These are phyloP conservation scores for Hemibagrus wyckioides DNA, from an alignment of 2,113 vertebrate species.

Conservation along the genomic window DNA sequence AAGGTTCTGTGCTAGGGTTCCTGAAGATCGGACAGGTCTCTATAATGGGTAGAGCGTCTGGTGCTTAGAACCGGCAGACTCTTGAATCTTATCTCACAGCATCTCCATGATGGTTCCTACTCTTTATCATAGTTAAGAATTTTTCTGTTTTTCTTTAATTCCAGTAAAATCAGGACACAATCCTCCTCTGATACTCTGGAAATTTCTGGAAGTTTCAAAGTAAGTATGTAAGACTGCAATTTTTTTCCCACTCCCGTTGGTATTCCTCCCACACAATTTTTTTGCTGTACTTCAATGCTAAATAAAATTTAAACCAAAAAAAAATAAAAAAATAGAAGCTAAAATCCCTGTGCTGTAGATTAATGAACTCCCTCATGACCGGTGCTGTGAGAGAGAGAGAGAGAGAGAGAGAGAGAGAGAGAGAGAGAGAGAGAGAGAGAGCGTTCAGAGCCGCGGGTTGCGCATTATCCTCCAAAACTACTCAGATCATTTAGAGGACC, in stretches of 20 bases:
- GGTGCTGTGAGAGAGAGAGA: not conserved
- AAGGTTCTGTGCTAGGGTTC: not conserved
- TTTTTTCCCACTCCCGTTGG: not conserved
- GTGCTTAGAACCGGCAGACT: not conserved
- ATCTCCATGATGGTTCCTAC: not conserved
- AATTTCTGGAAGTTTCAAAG: not conserved
- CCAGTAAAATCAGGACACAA: not conserved
- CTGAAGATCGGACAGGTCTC: not conserved
- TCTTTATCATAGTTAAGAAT: not conserved
- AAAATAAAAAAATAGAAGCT: not conserved
- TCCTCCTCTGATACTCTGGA: not conserved
- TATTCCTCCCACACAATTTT: conserved; percentile 8
- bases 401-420: not conserved
- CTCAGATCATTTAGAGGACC: not conserved
- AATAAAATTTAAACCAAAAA: not conserved
- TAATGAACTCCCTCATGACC: conserved; percentile 8
- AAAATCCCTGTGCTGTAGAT: not conserved
- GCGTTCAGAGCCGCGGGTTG: not conserved
- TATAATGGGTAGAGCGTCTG: not conserved
- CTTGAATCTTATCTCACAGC: not conserved
- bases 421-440: not conserved
- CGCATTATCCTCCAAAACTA: not conserved
- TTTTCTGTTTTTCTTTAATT: not conserved
- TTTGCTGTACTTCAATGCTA: not conserved
- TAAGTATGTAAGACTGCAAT: not conserved